These are phyloP conservation scores for Leontocebus nigricollis DNA, from an alignment of 2,797 vertebrate species.

Conservation along the genomic window DNA sequence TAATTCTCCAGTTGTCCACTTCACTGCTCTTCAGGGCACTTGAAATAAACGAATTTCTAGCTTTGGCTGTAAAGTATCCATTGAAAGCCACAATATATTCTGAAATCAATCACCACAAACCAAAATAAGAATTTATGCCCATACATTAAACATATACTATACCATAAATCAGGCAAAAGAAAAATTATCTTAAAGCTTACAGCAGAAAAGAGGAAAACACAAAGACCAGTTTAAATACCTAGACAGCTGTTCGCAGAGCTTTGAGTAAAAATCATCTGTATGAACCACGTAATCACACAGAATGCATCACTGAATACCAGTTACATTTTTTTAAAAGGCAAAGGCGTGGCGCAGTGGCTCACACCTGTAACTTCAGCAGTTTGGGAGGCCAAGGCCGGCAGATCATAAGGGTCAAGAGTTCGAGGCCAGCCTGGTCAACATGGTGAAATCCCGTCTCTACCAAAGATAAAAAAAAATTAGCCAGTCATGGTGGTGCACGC, in stretches of 20 bases:
- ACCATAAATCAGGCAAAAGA: background rate
- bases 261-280: background rate
- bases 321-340: background rate
- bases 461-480: no score
- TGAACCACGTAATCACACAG: background rate
- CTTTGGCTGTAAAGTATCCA: conserved; percentile 97
- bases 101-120: conserved; percentile 82
- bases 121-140: conserved; percentile 5
- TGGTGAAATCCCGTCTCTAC: no score
- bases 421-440: no score
- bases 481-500: no score
- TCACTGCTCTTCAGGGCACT: conserved; percentile 91
- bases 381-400: no score
- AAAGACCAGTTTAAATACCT: background rate
- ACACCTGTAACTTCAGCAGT: no score
- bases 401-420: no score
- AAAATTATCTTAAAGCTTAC: background rate
- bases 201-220: background rate
- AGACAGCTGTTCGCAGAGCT: background rate
- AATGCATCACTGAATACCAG: background rate
- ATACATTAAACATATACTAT: background rate
- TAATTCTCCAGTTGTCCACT: conserved; percentile 93
- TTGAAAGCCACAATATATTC: conserved; percentile 98
- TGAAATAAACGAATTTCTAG: conserved; percentile 95
- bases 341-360: background rate